Percentiles rank a stretch among this genome's conserved stretches.
phyloP scores from a whole-genome alignment of 1,140 invertebrate genomes.

The Euwallacea similis region DNA sequence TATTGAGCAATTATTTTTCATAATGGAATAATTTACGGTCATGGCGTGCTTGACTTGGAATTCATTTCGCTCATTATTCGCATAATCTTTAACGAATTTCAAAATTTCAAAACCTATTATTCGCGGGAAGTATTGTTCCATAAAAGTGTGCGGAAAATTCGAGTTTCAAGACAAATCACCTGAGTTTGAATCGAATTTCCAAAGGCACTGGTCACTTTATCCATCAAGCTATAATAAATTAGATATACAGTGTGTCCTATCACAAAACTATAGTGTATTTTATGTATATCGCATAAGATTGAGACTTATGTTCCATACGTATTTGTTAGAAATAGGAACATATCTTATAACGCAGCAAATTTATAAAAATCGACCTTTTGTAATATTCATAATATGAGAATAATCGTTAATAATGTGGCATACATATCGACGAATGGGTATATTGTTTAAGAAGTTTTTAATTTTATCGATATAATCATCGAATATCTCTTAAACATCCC shows the following conservation, averaged over 20 bases:
- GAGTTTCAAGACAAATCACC: background rate
- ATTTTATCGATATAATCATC: too few species aligned
- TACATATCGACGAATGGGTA: slow-evolving; percentile 19
- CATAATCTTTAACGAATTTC: too few species aligned
- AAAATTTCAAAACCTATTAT: too few species aligned
- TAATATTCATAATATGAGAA: slow-evolving; percentile 7
- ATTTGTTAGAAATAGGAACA: slow-evolving; percentile 32
- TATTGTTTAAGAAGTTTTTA: too few species aligned
- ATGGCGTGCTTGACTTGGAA: too few species aligned
- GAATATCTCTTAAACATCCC: background rate
- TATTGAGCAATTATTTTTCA: background rate
- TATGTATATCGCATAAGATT: background rate
- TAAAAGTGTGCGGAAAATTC: background rate
- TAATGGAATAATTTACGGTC: too few species aligned
- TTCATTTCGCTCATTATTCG: too few species aligned
- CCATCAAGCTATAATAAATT: too few species aligned
- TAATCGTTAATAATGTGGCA: slow-evolving; percentile 32
- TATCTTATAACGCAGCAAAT: slow-evolving; percentile 29
- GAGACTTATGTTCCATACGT: slow-evolving; percentile 10
- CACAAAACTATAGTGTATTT: background rate
- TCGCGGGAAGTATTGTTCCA: background rate
- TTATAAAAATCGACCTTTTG: slow-evolving; percentile 7
- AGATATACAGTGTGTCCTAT: background rate
- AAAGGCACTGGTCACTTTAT: background rate
- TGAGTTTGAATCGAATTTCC: background rate